Percentiles rank a stretch among this genome's conserved stretches.
Evolutionary conservation across 1,140 invertebrate genomes (phyloP).

Genomic region (Calycopis cecrops): DNA sequence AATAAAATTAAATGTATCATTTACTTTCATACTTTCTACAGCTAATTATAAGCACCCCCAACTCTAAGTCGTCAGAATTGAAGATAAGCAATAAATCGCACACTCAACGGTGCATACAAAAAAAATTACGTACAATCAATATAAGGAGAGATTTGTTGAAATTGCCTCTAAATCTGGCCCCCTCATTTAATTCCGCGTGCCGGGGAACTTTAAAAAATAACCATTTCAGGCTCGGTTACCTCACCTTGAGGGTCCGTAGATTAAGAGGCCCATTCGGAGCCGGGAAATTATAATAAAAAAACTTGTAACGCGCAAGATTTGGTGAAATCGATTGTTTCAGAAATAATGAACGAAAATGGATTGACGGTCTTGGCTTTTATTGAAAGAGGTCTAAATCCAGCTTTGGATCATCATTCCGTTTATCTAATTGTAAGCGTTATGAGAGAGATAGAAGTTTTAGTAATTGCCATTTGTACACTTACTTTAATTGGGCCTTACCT

Average conservation of each 20-base stretch:
- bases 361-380: too few species aligned
- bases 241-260: conserved; percentile 46
- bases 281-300: conserved; percentile 36
- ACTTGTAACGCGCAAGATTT: not conserved
- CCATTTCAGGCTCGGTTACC: conserved; percentile 59
- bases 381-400: too few species aligned
- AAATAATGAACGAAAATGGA: too few species aligned
- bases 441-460: too few species aligned
- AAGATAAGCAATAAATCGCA: conserved; percentile 31
- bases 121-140: conserved; percentile 63
- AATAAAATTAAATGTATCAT: too few species aligned
- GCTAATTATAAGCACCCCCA: not conserved
- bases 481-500: too few species aligned
- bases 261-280: conserved; percentile 45
- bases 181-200: conserved; percentile 37
- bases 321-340: not conserved
- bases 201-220: conserved; percentile 57
- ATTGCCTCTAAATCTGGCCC: conserved; percentile 54
- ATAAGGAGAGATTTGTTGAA: conserved; percentile 42
- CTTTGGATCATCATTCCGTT: too few species aligned
- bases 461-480: too few species aligned
- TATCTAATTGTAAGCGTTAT: too few species aligned
- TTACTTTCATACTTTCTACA: not conserved
- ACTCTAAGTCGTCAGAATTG: conserved; percentile 8
- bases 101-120: conserved; percentile 44